Conservation (phyloP, 2,888 invertebrate species). For the Scaptomyza caliginosa region DNA sequence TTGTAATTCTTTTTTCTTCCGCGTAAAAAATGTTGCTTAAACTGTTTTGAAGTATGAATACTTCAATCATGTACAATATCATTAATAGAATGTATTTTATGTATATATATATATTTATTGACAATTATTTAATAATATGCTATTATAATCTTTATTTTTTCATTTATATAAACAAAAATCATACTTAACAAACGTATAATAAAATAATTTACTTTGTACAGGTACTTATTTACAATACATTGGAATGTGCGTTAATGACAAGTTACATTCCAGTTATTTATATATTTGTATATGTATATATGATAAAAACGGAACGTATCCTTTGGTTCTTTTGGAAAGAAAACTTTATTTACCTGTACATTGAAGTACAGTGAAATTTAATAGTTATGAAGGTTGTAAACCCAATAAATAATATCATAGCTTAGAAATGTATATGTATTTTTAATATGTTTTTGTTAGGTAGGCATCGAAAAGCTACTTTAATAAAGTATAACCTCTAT, state of each 20-base stretch:
- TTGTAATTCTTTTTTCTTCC: no score
- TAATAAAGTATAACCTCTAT: conserved; percentile 12
- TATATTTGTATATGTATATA: not conserved
- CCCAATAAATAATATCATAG: conserved; percentile 39
- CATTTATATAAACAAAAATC: conserved; percentile 37
- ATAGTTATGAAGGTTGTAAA: not conserved
- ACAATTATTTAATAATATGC: conserved; percentile 29
- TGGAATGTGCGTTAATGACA: conserved; percentile 50
- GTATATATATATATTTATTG: conserved; percentile 1
- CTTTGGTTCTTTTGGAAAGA: conserved; percentile 24
- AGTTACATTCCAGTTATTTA: conserved; percentile 16
- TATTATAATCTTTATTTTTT: conserved; percentile 23
- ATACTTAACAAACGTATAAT: conserved; percentile 51
- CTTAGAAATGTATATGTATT: conserved; percentile 24
- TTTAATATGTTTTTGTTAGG: conserved; percentile 27
- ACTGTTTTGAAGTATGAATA: no score
- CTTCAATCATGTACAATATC: no score
- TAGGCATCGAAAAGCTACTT: conserved; percentile 15
- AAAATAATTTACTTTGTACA: conserved; percentile 43
- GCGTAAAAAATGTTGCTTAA: no score
- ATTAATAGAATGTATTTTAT: not conserved
- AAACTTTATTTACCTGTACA: conserved; percentile 7
- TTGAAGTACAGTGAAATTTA: not conserved
- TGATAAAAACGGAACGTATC: conserved; percentile 9
- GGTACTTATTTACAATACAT: conserved; percentile 61